Conservation (phyloP, 2,888 invertebrate genomes). For the Gymnoscelis rufifasciata region DNA sequence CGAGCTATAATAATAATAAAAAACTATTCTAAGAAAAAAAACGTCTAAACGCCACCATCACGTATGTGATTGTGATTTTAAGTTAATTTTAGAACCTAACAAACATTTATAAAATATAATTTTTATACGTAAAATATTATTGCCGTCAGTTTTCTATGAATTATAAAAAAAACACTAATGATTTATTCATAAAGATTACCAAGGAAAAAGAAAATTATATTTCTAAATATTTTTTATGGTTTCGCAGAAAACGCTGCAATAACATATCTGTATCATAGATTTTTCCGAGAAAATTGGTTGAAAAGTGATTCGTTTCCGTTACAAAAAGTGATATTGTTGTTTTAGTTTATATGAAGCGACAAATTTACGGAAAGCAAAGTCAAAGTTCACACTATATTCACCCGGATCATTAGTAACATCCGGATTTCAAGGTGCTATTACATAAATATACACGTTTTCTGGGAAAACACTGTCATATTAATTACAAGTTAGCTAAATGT, state of each 20-base stretch:
- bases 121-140: background rate
- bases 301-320: background rate
- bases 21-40: background rate
- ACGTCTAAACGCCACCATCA: no score
- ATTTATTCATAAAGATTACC: no score
- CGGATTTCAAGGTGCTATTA: background rate
- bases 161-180: no score
- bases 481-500: no score
- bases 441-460: no score
- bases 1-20: background rate
- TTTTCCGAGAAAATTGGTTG: slow-evolving; percentile 1
- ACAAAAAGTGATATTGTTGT: background rate
- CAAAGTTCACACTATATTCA: background rate
- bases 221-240: no score
- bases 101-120: background rate
- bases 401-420: background rate
- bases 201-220: no score
- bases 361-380: background rate
- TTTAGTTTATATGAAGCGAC: background rate
- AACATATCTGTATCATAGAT: no score
- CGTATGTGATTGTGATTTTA: no score
- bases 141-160: background rate
- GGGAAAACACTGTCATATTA: no score
- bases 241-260: no score
- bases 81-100: background rate